These are phyloP conservation scores for Dione vanillae DNA, from an alignment of 2,888 invertebrate genomes.

Conservation along the genomic window DNA sequence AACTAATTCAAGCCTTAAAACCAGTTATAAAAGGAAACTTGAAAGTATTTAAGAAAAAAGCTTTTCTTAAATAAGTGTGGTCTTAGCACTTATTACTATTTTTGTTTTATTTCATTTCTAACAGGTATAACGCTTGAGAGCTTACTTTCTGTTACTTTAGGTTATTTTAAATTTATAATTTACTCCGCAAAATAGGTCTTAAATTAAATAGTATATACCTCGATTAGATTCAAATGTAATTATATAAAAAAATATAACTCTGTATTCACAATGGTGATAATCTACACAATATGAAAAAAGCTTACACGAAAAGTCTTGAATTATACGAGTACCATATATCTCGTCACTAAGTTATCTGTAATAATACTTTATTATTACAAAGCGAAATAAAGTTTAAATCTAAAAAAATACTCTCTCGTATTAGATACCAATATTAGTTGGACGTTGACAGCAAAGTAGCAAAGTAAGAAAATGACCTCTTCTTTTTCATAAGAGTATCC, in stretches of 20 bases:
- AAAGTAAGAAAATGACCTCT: neutral
- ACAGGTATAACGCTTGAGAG: neutral
- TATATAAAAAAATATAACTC: no score
- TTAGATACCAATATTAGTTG: neutral
- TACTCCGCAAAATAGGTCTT: neutral
- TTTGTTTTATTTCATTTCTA: conserved; percentile 12
- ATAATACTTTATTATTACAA: no score
- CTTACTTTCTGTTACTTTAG: neutral
- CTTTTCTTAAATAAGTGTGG: conserved; percentile 10
- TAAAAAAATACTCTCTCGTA: neutral
- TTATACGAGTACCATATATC: no score
- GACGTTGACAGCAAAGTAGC: neutral
- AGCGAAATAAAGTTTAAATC: neutral
- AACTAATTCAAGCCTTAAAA: neutral
- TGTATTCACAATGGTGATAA: no score
- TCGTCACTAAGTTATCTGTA: no score
- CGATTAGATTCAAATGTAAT: no score
- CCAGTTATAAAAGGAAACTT: neutral
- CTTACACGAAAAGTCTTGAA: no score
- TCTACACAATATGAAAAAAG: no score
- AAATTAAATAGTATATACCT: no score
- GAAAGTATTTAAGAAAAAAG: neutral
- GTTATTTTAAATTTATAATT: neutral
- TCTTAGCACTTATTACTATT: neutral
- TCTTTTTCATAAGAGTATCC: conserved; percentile 10